Base-by-base conservation (phyloP, 2,113 vertebrate species). In the Salvelinus alpinus region DNA sequence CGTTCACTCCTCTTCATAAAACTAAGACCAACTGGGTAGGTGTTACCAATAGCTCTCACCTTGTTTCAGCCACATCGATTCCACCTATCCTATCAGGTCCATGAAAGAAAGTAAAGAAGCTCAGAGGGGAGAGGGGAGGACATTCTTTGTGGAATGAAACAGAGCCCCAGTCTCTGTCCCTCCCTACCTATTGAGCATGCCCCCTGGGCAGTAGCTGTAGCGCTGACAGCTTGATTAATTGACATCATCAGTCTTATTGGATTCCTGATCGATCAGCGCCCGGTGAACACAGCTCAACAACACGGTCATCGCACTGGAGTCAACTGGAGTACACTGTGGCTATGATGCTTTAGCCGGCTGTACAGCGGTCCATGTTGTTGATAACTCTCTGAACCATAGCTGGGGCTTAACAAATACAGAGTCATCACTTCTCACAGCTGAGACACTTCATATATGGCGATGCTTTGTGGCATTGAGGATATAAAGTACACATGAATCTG, bases 191-290 rank as follows among this genome's bases (percentile, higher is more conserved):
- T 6, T 66, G 25, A 29, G 64, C 27, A 66, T 51, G 38, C 25
- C 20, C 18, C 31, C 18, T 54, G 72, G 51, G 51, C 51, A 18
- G 51, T 54, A 54, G 14, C 14, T 54, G 51, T 14, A 54, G 51
- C 6, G 27, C 77, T 80, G 90, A 88, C 90, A 89, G 84, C 72
- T 82, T 92, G 90, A 93, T 91, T 85, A 80, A 90, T 90, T 86
- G 77, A 38, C 48, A 47, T 88, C 84, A 88, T 88, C 72, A 70
- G 78, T 76, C 70, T 75, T 84, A 86, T 82, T 76, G 84, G 87
- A 82, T 86, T 80, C 60, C 64, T 73, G 84, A 92, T 91, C 72
- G 86, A 91, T 91, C 82, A 86, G 75, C 84, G 71, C 66, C 1
- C 1, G 48, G 72, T 51, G 38, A 44, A 80, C 73, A 72, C 73